phyloP scores from a whole-genome alignment of 2,113 vertebrate genomes.

The Dipodomys ordii region DNA sequence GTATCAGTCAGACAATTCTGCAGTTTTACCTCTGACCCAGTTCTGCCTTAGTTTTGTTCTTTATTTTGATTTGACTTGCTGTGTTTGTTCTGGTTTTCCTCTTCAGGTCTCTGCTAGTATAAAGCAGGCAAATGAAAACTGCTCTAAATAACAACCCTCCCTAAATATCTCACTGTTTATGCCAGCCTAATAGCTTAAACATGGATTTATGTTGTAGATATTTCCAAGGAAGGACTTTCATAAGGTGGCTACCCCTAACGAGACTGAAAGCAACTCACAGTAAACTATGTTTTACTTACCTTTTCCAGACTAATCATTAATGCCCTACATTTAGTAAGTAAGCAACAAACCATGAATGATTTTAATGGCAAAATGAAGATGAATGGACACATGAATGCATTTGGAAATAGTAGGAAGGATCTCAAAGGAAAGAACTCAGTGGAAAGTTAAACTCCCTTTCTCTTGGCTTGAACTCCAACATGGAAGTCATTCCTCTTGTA shows the following conservation, averaged over 20 bases:
- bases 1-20: too few relatives aligned
- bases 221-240: background rate
- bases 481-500: background rate
- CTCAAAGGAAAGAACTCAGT: background rate
- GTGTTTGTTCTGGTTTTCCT: background rate
- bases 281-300: background rate
- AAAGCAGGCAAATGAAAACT: background rate
- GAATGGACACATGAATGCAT: background rate
- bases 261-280: background rate
- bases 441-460: background rate
- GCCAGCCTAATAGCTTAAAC: background rate
- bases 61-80: background rate
- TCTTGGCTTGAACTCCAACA: background rate
- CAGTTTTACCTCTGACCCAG: accelerated
- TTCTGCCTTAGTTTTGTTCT: background rate
- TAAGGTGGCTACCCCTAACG: background rate
- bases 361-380: conserved; percentile 12
- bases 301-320: background rate
- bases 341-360: background rate
- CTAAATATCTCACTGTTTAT: background rate
- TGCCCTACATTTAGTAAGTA: background rate
- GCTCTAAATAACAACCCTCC: background rate
- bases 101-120: background rate
- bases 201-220: background rate
- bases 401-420: background rate